Percentiles rank a stretch among this genome's conserved stretches.
Conservation (phyloP, 1,140 invertebrate species). For the Hetaerina americana region DNA sequence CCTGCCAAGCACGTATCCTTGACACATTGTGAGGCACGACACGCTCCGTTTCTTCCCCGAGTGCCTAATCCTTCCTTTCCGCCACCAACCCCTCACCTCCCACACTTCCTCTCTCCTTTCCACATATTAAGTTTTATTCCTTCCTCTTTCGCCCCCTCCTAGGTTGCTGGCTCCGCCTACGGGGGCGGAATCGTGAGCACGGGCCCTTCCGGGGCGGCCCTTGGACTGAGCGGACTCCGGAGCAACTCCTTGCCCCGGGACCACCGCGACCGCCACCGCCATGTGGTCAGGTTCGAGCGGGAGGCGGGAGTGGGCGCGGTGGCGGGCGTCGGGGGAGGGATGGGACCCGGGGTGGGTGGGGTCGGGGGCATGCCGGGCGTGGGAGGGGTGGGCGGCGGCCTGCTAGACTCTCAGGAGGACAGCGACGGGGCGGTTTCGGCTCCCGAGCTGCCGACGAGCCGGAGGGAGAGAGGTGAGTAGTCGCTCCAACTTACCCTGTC, state of each 20-base stretch:
- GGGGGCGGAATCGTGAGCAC: neutral
- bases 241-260: slow-evolving; percentile 11
- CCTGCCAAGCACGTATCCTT: too few relatives aligned
- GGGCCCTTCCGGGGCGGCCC: neutral
- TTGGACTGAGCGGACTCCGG: slow-evolving; percentile 3
- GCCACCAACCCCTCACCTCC: too few relatives aligned
- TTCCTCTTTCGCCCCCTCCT: too few relatives aligned
- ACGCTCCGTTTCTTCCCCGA: too few relatives aligned
- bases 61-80: too few relatives aligned
- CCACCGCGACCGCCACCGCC: slow-evolving; percentile 10
- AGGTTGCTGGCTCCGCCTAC: neutral
- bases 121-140: too few relatives aligned
- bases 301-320: slow-evolving; percentile 19
- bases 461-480: slow-evolving; percentile 44
- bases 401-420: slow-evolving; percentile 53
- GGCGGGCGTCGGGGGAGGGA: slow-evolving; percentile 11
- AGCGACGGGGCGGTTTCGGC: slow-evolving; percentile 69
- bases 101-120: too few relatives aligned
- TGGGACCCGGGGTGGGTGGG: slow-evolving; percentile 52
- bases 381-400: slow-evolving; percentile 30
- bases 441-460: slow-evolving; percentile 57
- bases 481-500: slow-evolving; percentile 11
- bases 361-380: slow-evolving; percentile 27
- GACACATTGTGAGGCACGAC: too few relatives aligned
- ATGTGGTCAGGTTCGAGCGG: slow-evolving; percentile 18